Evolutionary conservation across 2,797 vertebrate genomes (phyloP), one percentile per base, ranked within the genome.

Genomic region (Chaetodon trifasciatus): DNA sequence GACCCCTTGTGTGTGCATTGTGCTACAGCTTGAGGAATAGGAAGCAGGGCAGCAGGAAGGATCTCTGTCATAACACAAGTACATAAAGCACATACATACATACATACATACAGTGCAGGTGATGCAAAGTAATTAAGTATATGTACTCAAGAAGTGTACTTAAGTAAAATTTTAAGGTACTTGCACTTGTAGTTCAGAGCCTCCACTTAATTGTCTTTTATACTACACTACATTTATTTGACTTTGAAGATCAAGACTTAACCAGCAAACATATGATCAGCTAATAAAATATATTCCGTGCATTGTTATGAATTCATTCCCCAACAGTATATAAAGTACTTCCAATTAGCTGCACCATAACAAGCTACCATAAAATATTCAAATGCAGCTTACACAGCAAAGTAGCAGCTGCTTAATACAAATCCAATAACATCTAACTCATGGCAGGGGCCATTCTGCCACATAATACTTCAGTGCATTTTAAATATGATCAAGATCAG

Each of bases 1-100:
- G 87, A 88, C 87, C 82, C 70, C 86, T 76, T 69, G 81, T 88
- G 89, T 81, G 55, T 35, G 40, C 6, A 16, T 37, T 16, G 11
- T 46, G 79, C 16, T 19, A 88, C 76, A 37, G 76, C 79, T 47
- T 24, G 32, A 70, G 37, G 4, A n/a, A 21, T 5, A 52, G 49
- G 35, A 17, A 57, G 55, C 28, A 50, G 6, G 6, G 28, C 44
- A 74, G 23, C 40, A 56, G 39, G 5, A 21, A 13, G 9, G 57
- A 49, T 62, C 21, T 24, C 49, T 50, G 24, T 32, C 9, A 15
- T 23, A 21, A 28, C 21, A 72, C 2, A 12, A 19, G n/a, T 15
- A 24, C 5, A 60, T 60, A 13, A 28, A 42, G 12, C 24, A 21
- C 24, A 49, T 57, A 24, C 39, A 28, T 64, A 49, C 28, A 37